phyloP scores from a whole-genome alignment of 1,140 invertebrate genomes.

The Zaprionus lachaisei region DNA sequence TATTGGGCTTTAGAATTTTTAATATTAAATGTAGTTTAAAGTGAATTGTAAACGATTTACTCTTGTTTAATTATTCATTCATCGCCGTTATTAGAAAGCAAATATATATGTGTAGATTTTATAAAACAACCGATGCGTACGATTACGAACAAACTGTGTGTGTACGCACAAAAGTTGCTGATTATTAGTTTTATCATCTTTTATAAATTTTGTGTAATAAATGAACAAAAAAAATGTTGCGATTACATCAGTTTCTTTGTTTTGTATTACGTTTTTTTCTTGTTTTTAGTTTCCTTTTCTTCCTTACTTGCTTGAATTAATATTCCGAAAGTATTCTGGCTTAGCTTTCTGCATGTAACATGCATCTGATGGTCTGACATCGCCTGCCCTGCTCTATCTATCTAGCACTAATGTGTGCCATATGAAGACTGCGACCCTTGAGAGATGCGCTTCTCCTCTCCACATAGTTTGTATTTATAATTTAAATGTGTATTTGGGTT shows the following conservation, averaged over 20 bases:
- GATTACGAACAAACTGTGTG: slow-evolving; percentile 16
- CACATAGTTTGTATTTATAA: neutral
- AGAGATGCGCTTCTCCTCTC: neutral
- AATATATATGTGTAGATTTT: slow-evolving; percentile 46
- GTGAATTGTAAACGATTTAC: slow-evolving; percentile 75
- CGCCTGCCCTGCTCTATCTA: neutral
- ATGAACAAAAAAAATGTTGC: slow-evolving; percentile 34
- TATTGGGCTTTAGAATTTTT: slow-evolving; percentile 70
- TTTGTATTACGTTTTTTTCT: neutral
- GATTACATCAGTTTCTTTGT: slow-evolving; percentile 24
- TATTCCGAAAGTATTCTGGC: slow-evolving; percentile 23
- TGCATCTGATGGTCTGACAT: slow-evolving; percentile 28
- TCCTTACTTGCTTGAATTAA: slow-evolving; percentile 20
- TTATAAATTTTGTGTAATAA: slow-evolving; percentile 18
- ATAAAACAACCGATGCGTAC: slow-evolving; percentile 30
- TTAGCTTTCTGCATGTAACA: slow-evolving; percentile 27
- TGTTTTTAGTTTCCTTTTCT: slow-evolving; percentile 12
- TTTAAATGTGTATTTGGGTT: slow-evolving; percentile 31
- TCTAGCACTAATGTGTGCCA: neutral
- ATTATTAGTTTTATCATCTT: slow-evolving; percentile 5
- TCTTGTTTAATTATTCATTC: slow-evolving; percentile 38
- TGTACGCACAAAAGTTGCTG: slow-evolving; percentile 23
- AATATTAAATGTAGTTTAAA: slow-evolving; percentile 74
- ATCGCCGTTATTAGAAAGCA: slow-evolving; percentile 45
- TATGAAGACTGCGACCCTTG: slow-evolving; percentile 26